phyloP scores from a whole-genome alignment of 2,113 vertebrate species.

The Lycaon pictus region DNA sequence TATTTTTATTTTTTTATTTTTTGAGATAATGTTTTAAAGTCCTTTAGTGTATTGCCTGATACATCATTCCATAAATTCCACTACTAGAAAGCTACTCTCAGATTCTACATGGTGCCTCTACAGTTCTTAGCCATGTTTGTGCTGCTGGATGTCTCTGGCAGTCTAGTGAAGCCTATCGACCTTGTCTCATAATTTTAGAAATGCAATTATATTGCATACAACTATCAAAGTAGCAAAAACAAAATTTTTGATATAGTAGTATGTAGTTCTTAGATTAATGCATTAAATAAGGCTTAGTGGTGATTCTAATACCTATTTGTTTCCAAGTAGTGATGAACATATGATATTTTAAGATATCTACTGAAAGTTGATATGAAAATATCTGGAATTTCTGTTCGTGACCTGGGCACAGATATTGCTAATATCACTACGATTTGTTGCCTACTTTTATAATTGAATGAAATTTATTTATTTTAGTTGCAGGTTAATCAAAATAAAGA shows the following conservation, averaged over 20 bases:
- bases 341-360: neutral
- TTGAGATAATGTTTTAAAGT: neutral
- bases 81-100: neutral
- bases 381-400: neutral
- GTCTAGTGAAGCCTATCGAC: neutral
- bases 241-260: neutral
- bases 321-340: neutral
- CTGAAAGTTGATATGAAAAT: neutral
- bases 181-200: neutral
- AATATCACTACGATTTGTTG: neutral
- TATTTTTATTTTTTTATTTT: no score
- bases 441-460: neutral
- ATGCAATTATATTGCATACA: neutral
- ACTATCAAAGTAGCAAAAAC: neutral
- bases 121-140: neutral
- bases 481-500: neutral
- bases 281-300: neutral
- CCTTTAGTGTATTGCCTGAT: neutral
- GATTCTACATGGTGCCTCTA: neutral
- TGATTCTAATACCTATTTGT: neutral
- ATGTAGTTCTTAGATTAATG: neutral
- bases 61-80: neutral
- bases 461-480: neutral
- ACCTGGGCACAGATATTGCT: neutral
- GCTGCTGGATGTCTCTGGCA: neutral